Evolutionary conservation across 2,888 invertebrate species (phyloP), one percentile per base, ranked within the genome.

Genomic region (Iphiclides podalirius): DNA sequence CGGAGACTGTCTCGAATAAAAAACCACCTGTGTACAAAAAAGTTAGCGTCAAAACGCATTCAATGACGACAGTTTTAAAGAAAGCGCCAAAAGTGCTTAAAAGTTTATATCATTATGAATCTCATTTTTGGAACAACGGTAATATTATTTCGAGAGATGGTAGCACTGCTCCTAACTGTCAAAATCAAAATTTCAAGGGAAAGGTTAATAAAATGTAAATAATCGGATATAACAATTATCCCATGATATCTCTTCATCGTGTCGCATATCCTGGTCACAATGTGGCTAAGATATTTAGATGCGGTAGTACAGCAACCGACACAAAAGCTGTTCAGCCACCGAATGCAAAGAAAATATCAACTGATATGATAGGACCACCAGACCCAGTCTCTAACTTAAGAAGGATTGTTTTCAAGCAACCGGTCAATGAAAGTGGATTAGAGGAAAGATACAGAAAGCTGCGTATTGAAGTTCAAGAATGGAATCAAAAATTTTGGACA

Each of bases 401-500:
- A 47, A 94, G 92, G 1, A 89, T 94, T 38, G 87, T 93, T 57
- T 93, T 94, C 61, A 90, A 90, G 67, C 86, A 91, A 60, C 86
- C 92, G 1, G 58, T 84, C 1, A 85, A 92, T 61, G 96, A 97
- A 81, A 93, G 93, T 0, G 56, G 66, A 1, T 64, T 93, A 45
- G 94, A 95, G 63, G 90, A 83, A 59, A 75, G 79, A 57, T 92
- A 94, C 61, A 89, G 96, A 52, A 72, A 91, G 58, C 74, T 91
- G 57, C 91, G 94, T 64, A 85, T 90, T 55, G 92, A 92, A 53
- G 93, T 94, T 0, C 95, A 95, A 64, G 83, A 90, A 48, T 97
- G 96, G 96, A 96, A 96, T 75, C 93, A 96, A 57, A 84, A 90
- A 28, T 97, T 96, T 81, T 97, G 97, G 97, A 86, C 90, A 0